Evolutionary conservation across 2,888 invertebrate genomes (phyloP), one percentile per base, ranked within the genome.

Genomic region (Serrognathus titanus): DNA sequence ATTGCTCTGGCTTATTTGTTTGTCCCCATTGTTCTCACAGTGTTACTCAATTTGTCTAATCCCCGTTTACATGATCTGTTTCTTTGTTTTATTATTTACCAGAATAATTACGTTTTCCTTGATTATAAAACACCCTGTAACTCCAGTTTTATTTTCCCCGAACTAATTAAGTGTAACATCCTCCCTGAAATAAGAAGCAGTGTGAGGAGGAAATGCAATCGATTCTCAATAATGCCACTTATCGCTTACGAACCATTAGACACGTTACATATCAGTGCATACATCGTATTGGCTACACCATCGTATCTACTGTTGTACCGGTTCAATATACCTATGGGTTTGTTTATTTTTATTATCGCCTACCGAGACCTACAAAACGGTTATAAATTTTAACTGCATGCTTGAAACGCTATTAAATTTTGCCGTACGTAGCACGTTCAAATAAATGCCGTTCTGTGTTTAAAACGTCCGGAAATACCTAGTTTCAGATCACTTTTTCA

Each of bases 191-290:
- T 31, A 31, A 31, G 24, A 31, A 31, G 24, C 24, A 31, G 24
- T 31, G 24, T 31, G 24, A 31, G 7, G 24, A 31, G 24, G 24
- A 31, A 31, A 3, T 65, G 59, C 64, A 67, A 71, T 72, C 69
- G 72, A 71, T 71, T 71, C 67, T 65, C 69, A 69, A 68, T 70
- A 69, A 65, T 11, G 65, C 62, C 64, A 67, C 65, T 70, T 72
- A 71, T 72, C 71, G 71, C 65, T 71, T 67, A 69, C 71, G 66
- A 68, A 61, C 71, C 71, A 71, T 72, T 72, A 69, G 66, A 68
- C 70, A 65, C 66, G 65, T 69, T 71, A 68, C 68, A 66, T 70
- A 71, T 71, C 70, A 68, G 67, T 66, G 67, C 66, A 67, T 69
- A 69, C 66, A 69, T 70, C 64, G 64, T 62, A 67, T 66, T 66